These are phyloP conservation scores for Parascotia fuliginaria DNA, from an alignment of 2,888 invertebrate species.

Conservation along the genomic window DNA sequence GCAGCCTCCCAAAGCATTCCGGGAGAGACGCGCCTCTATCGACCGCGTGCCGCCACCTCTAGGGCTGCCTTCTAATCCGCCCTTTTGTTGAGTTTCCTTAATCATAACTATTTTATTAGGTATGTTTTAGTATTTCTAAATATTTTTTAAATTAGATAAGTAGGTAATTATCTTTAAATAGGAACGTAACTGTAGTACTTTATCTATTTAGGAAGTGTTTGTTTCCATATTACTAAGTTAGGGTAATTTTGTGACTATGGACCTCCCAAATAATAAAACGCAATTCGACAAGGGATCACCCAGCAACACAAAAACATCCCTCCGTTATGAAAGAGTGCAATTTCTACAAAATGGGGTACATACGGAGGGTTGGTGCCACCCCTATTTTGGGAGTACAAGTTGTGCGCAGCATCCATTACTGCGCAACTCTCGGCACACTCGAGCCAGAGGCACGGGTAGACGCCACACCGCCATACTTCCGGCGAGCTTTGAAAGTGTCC, in stretches of 20 bases:
- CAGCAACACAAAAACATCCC: conserved; percentile 63
- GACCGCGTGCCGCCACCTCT: conserved; percentile 74
- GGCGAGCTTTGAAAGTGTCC: conserved; percentile 64
- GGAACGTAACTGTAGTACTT: no score
- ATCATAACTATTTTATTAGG: background rate
- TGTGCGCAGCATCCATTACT: conserved; percentile 80
- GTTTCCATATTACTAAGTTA: no score
- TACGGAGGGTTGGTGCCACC: conserved; percentile 72
- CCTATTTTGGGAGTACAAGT: conserved; percentile 60
- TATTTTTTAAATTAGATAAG: background rate
- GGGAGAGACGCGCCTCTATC: conserved; percentile 82
- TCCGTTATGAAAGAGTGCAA: conserved; percentile 65
- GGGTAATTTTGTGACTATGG: background rate
- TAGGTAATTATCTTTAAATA: no score
- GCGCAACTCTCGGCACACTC: conserved; percentile 78
- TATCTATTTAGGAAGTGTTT: no score
- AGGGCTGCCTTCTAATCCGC: conserved; percentile 76
- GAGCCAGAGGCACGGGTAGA: conserved; percentile 65
- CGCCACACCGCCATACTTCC: conserved; percentile 74
- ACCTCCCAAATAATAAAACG: conserved; percentile 31
- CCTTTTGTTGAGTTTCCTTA: conserved; percentile 5
- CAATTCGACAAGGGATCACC: conserved; percentile 39
- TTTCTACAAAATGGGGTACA: conserved; percentile 68
- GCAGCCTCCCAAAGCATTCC: conserved; percentile 82
- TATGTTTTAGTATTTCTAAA: no score